Percentiles rank a stretch among this genome's conserved stretches.
Evolutionary conservation across 2,888 invertebrate genomes (phyloP).

Genomic region (Spatulosminthurus flaviceps): DNA sequence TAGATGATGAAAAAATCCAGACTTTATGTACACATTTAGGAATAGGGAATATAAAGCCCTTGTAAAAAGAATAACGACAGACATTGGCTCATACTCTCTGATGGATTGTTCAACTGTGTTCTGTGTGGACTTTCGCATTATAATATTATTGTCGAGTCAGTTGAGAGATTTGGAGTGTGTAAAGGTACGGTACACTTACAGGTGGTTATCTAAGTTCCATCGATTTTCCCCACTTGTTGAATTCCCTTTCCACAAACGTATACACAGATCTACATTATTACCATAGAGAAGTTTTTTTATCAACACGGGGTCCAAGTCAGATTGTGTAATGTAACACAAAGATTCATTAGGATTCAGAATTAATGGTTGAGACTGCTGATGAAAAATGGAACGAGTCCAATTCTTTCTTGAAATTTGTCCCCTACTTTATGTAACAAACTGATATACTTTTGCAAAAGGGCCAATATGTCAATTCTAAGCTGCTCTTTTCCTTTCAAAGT

Average conservation of each 20-base stretch:
- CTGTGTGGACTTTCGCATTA: conserved; percentile 3
- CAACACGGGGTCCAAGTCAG: neutral
- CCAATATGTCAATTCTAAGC: neutral
- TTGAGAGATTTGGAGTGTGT: neutral
- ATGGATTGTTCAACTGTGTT: neutral
- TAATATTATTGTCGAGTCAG: neutral
- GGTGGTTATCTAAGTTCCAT: conserved; percentile 18
- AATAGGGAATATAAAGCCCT: too few species aligned
- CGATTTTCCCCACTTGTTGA: conserved; percentile 23
- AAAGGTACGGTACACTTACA: neutral
- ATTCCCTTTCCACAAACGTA: neutral
- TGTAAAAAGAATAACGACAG: too few species aligned
- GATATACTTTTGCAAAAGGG: neutral
- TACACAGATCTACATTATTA: too few species aligned
- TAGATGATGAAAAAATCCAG: too few species aligned
- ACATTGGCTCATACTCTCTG: neutral
- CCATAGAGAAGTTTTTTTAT: neutral
- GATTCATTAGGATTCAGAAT: conserved; percentile 21
- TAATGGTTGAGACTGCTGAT: neutral
- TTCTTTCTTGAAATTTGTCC: conserved; percentile 22
- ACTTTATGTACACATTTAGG: too few species aligned
- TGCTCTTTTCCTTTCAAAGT: neutral
- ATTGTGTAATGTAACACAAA: conserved; percentile 21
- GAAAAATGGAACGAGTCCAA: conserved; percentile 25
- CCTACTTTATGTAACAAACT: too few species aligned